Base-by-base conservation (phyloP, 1,140 invertebrate species). In the Zaprionus ornatus region DNA sequence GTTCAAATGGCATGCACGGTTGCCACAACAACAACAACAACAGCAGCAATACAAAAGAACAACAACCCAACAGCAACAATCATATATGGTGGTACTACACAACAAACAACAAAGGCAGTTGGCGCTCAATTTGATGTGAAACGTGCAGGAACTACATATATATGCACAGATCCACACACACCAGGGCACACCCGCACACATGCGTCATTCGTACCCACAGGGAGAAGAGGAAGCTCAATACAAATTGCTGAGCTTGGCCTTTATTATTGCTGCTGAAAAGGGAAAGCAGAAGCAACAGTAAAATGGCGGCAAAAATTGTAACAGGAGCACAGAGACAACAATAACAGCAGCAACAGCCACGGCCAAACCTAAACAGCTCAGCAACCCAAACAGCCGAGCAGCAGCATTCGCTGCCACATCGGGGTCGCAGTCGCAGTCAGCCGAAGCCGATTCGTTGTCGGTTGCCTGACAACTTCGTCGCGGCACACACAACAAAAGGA, bases 71-170 rank as follows among this genome's bases (percentile, higher is more conserved):
- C 37, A 52, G 27, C 61, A 77, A 50, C n/a, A 65, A 71, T 80
- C 50, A 45, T 57, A 50, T 50, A n/a, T 50, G 45, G 17, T 23
- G 45, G 45, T 23, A 21, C 19, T 50, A 59, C 29, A 59, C 56
- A 21, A 27, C 62, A 67, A 88, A 83, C 56, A 59, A 29, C 62
- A 70, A 88, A 83, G 80, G 80, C 84, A 87, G 82, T 87, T 87
- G 84, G 84, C 84, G 83, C 83, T 88, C 83, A 87, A 87, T 87
- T 87, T 87, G 83, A 83, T 82, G 64, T 83, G 84, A 88, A 87
- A 87, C 83, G 83, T 87, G 83, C 84, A 83, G 77, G 73, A 87
- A 87, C 73, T 75, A 40, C 55, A 68, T 64, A 62, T 50, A 63
- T 29, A 70, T 32, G 63, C 25, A 23, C 5, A 29, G 64, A 62